phyloP scores from a whole-genome alignment of 2,797 vertebrate genomes.

The Miichthys miiuy region DNA sequence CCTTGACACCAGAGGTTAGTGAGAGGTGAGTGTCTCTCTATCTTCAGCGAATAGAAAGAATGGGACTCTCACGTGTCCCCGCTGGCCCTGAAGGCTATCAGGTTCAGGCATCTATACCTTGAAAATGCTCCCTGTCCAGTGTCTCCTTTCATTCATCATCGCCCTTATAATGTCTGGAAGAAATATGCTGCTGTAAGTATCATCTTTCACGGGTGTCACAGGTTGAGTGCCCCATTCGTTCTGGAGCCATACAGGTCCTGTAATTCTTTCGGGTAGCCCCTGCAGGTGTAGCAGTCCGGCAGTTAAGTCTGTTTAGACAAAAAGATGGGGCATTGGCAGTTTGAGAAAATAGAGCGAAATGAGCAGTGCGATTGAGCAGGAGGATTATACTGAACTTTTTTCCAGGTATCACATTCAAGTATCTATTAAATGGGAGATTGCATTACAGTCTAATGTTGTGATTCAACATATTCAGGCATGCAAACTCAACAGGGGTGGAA shows the following conservation, averaged over 20 bases:
- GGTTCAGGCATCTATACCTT: conserved; percentile 74
- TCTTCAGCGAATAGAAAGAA: conserved; percentile 65
- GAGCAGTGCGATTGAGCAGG: neutral
- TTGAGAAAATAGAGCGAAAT: conserved; percentile 5
- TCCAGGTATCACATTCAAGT: neutral
- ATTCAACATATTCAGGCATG: no score
- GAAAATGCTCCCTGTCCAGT: conserved; percentile 70
- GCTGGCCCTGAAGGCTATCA: conserved; percentile 79
- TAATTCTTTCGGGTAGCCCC: conserved; percentile 70
- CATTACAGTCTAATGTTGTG: neutral
- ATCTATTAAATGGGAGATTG: neutral
- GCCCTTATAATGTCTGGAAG: conserved; percentile 80
- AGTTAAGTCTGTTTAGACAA: conserved; percentile 59
- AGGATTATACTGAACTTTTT: neutral
- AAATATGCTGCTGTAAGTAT: conserved; percentile 82
- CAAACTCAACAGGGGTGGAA: no score
- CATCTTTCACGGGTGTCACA: conserved; percentile 83
- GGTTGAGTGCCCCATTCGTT: conserved; percentile 81
- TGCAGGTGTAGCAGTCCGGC: conserved; percentile 44
- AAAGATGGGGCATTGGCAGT: conserved; percentile 31
- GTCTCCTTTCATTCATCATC: conserved; percentile 84
- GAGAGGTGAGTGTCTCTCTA: conserved; percentile 81
- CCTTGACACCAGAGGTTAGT: conserved; percentile 77
- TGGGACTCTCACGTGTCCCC: conserved; percentile 55
- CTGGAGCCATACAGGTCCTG: conserved; percentile 74